phyloP scores from a whole-genome alignment of 2,797 vertebrate genomes.

The Sebastes goodei region DNA sequence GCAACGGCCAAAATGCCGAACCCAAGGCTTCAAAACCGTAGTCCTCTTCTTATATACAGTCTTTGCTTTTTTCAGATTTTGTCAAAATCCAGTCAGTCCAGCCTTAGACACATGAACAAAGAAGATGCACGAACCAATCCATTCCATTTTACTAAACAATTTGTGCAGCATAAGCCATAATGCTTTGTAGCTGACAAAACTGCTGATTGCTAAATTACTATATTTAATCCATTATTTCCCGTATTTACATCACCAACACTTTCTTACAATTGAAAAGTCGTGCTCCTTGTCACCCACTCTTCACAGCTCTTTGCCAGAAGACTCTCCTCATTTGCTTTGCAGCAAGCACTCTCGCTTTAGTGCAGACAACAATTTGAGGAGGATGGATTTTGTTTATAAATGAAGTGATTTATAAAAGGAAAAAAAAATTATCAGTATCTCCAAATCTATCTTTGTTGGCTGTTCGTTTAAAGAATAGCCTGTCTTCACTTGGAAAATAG shows the following conservation, averaged over 20 bases:
- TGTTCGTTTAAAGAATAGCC: neutral
- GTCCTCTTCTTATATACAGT: neutral
- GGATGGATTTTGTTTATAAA: constrained; percentile 4
- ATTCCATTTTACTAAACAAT: neutral
- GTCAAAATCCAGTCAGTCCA: neutral
- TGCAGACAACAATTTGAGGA: neutral
- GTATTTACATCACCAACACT: constrained; percentile 10
- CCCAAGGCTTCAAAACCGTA: neutral
- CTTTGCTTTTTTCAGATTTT: neutral
- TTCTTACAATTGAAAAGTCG: constrained; percentile 20
- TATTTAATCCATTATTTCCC: constrained; percentile 17
- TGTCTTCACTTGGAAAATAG: neutral
- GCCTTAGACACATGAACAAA: neutral
- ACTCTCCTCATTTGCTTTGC: neutral
- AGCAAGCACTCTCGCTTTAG: neutral
- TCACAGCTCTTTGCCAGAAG: neutral
- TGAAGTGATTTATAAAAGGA: neutral
- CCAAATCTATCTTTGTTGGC: neutral
- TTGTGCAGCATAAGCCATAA: neutral
- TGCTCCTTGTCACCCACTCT: constrained; percentile 4
- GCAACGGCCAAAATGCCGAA: neutral
- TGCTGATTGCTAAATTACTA: neutral
- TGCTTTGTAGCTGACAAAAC: neutral
- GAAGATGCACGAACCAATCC: neutral
- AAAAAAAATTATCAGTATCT: constrained; percentile 1